Percentiles rank a stretch among this genome's conserved stretches.
phyloP scores from a whole-genome alignment of 1,140 invertebrate species.

The Bactericera cockerelli region DNA sequence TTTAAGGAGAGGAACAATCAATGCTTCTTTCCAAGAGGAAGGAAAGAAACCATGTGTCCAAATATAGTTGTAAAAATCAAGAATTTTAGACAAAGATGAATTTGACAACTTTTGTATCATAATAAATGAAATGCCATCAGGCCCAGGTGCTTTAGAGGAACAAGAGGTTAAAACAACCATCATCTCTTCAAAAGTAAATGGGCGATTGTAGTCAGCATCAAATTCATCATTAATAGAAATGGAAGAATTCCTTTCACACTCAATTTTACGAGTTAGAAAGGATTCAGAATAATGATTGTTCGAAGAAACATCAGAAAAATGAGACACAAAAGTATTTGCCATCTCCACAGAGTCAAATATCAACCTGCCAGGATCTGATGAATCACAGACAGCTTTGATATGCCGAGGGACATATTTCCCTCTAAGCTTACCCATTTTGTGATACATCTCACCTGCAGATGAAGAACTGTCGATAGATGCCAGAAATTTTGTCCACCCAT shows the following conservation, averaged over 20 bases:
- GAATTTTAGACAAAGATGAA: not conserved
- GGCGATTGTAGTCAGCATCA: not conserved
- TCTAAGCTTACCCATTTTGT: not conserved
- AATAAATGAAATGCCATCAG: not conserved
- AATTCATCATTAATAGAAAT: too few relatives aligned
- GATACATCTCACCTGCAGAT: not conserved
- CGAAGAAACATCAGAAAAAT: too few relatives aligned
- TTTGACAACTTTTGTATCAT: not conserved
- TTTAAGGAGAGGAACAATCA: not conserved
- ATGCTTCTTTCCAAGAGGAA: not conserved
- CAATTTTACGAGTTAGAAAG: too few relatives aligned
- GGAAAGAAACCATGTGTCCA: not conserved
- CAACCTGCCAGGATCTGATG: too few relatives aligned
- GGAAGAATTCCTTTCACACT: too few relatives aligned
- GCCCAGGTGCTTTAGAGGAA: not conserved
- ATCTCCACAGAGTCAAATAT: too few relatives aligned
- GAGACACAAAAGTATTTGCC: too few relatives aligned
- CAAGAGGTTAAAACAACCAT: not conserved
- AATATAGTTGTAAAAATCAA: not conserved
- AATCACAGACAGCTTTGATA: not conserved
- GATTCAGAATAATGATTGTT: too few relatives aligned
- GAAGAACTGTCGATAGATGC: not conserved
- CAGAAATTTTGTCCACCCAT: not conserved
- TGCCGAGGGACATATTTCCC: conserved; percentile 1
- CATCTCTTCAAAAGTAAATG: not conserved